phyloP scores from a whole-genome alignment of 2,888 invertebrate species.

The Parnassius mnemosyne region DNA sequence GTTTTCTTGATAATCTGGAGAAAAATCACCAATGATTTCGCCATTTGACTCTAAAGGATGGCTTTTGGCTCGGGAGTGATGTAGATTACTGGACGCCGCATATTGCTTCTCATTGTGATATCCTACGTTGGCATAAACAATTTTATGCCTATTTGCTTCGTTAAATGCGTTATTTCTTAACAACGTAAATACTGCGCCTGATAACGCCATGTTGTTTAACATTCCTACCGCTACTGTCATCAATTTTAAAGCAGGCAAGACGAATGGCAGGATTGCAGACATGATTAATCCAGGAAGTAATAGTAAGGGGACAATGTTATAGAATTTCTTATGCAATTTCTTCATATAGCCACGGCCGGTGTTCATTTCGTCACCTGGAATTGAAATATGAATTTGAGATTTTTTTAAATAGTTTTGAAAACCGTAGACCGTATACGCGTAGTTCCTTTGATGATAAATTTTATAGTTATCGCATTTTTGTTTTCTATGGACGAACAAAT shows the following conservation, averaged over 20 bases:
- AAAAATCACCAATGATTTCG: slow-evolving; percentile 4
- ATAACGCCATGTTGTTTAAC: slow-evolving; percentile 84
- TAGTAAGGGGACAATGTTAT: slow-evolving; percentile 75
- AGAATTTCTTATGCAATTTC: slow-evolving; percentile 58
- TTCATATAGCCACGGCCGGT: slow-evolving; percentile 56
- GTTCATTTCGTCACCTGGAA: slow-evolving; percentile 46
- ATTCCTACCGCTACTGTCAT: slow-evolving; percentile 81
- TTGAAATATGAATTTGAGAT: slow-evolving; percentile 1
- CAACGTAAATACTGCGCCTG: slow-evolving; percentile 80
- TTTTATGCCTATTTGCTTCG: slow-evolving; percentile 75
- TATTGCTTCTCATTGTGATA: slow-evolving; percentile 69
- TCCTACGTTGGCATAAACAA: slow-evolving; percentile 80
- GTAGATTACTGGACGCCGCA: slow-evolving; percentile 30
- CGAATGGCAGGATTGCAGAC: slow-evolving; percentile 84
- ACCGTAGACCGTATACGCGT: too few relatives aligned
- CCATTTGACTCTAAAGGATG: neutral
- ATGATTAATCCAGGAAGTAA: slow-evolving; percentile 83
- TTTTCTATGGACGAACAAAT: too few relatives aligned
- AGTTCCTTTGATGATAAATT: too few relatives aligned
- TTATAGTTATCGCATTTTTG: too few relatives aligned
- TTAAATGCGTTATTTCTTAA: slow-evolving; percentile 81
- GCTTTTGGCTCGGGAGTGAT: slow-evolving; percentile 2
- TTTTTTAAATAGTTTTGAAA: too few relatives aligned
- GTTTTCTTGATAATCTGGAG: slow-evolving; percentile 3
- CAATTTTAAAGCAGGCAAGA: slow-evolving; percentile 84